Percentiles rank a stretch among this genome's conserved stretches.
Evolutionary conservation across 1,140 invertebrate species (phyloP).

Genomic region (Drosophila nigrodunni): DNA sequence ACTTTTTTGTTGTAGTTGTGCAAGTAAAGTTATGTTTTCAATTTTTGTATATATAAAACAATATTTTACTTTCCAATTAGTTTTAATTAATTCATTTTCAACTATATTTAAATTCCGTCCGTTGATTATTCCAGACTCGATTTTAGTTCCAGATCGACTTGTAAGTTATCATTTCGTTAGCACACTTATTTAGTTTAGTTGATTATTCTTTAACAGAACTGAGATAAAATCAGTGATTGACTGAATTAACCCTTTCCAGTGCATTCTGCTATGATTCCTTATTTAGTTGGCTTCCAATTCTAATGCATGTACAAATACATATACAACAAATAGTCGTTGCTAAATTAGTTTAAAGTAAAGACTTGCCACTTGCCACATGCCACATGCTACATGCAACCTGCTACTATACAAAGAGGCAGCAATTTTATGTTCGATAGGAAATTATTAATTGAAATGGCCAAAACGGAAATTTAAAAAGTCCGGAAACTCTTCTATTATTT

Average conservation of each 20-base stretch:
- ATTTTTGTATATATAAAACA: conserved; percentile 13
- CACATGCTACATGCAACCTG: background rate
- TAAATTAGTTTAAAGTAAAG: conserved; percentile 55
- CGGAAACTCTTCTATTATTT: conserved; percentile 35
- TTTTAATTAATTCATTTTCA: conserved; percentile 5
- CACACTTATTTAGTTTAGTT: background rate
- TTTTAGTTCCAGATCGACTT: background rate
- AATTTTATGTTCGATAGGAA: conserved; percentile 2
- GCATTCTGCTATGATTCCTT: conserved; percentile 32
- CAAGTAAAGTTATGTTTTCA: conserved; percentile 30
- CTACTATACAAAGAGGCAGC: background rate
- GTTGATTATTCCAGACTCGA: conserved; percentile 6
- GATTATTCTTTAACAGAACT: conserved; percentile 13
- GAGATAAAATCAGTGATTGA: conserved; percentile 1
- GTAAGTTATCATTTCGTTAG: background rate
- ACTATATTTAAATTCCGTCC: conserved; percentile 9
- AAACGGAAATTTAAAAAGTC: conserved; percentile 42
- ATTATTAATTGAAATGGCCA: conserved; percentile 6
- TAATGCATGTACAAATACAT: conserved; percentile 55
- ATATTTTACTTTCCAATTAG: conserved; percentile 2
- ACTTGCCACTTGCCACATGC: background rate
- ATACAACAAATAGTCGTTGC: conserved; percentile 51
- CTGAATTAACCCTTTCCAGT: conserved; percentile 5
- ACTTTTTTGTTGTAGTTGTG: conserved; percentile 48
- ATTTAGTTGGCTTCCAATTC: conserved; percentile 42